phyloP scores from a whole-genome alignment of 2,797 vertebrate species.

The Oceanodroma leucorhoa region DNA sequence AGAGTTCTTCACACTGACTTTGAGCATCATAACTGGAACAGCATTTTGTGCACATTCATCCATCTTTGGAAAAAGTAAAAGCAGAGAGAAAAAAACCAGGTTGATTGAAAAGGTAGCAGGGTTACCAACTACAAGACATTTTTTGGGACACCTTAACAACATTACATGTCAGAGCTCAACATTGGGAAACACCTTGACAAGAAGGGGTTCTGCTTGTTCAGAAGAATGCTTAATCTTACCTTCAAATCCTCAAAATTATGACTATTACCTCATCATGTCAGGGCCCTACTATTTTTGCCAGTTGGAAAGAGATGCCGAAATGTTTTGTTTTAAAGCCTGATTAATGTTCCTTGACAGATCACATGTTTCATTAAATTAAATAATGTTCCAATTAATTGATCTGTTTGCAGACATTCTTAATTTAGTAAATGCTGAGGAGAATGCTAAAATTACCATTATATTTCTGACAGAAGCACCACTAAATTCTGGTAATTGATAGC shows the following conservation, averaged over 20 bases:
- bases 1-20: background rate
- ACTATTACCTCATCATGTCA: background rate
- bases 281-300: background rate
- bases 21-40: background rate
- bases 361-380: slow-evolving; percentile 75
- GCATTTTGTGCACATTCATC: background rate
- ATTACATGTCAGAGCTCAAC: background rate
- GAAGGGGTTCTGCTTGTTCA: background rate
- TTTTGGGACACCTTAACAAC: background rate
- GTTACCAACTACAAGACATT: background rate
- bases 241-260: background rate
- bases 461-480: slow-evolving; percentile 71
- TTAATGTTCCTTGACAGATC: slow-evolving; percentile 66
- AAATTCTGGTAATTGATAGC: slow-evolving; percentile 76
- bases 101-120: background rate
- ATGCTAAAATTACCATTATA: slow-evolving; percentile 76
- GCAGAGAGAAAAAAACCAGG: rapidly evolving
- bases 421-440: slow-evolving; percentile 72
- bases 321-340: slow-evolving; percentile 45
- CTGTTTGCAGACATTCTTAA: slow-evolving; percentile 77
- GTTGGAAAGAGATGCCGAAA: background rate
- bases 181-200: rapidly evolving
- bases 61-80: background rate
- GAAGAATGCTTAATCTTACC: background rate
- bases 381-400: slow-evolving; percentile 76